phyloP scores from a whole-genome alignment of 2,113 vertebrate genomes.

The Ptilonorhynchus violaceus region DNA sequence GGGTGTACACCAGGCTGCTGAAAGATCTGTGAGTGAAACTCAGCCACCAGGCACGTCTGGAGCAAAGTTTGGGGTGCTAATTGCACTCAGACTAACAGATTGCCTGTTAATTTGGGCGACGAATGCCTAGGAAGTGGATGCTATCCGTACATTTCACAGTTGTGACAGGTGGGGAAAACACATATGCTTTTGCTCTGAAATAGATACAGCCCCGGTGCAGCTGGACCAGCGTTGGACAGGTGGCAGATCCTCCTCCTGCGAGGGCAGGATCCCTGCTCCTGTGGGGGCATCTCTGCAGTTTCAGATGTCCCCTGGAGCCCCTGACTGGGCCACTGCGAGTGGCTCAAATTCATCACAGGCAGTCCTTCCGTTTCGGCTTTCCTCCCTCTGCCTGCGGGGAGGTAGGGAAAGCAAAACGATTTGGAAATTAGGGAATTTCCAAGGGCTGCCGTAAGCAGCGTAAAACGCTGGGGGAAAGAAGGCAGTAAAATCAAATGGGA shows the following conservation, averaged over 20 bases:
- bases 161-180: conserved; percentile 30
- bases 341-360: not conserved
- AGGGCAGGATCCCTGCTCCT: not conserved
- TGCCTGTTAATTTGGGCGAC: conserved; percentile 21
- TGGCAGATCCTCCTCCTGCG: not conserved
- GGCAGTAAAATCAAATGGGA: not conserved
- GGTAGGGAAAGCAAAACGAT: not conserved
- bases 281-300: not conserved
- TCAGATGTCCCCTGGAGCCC: not conserved
- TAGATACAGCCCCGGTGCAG: not conserved
- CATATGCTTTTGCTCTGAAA: not conserved
- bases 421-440: not conserved
- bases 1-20: not conserved
- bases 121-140: conserved; percentile 20
- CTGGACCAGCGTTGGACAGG: not conserved
- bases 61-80: conserved; percentile 26
- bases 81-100: conserved; percentile 33
- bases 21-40: not conserved
- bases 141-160: conserved; percentile 29
- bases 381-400: not conserved
- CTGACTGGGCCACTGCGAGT: accelerated
- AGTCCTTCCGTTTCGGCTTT: accelerated
- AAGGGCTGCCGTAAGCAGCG: not conserved
- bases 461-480: not conserved
- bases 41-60: not conserved